Evolutionary conservation across 2,888 invertebrate species (phyloP).

Genomic region (Cistogaster globosa): DNA sequence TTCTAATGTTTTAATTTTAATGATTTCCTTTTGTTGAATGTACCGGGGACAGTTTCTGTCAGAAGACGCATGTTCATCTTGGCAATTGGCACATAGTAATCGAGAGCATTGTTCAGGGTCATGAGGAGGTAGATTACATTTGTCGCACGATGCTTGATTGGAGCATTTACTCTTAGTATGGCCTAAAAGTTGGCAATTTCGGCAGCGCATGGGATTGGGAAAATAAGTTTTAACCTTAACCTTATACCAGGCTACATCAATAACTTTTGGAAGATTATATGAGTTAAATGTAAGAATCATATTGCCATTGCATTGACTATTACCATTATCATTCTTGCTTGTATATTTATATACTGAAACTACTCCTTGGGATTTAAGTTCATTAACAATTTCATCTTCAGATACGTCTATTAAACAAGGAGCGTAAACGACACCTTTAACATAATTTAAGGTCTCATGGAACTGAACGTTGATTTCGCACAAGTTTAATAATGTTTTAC

Average conservation of each 20-base stretch:
- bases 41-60: no score
- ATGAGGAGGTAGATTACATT: no score
- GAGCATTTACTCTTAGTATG: slow-evolving; percentile 45
- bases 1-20: no score
- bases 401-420: slow-evolving; percentile 22
- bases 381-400: slow-evolving; percentile 25
- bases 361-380: slow-evolving; percentile 25
- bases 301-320: background rate
- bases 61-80: no score
- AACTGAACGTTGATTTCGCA: background rate
- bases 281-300: slow-evolving; percentile 2
- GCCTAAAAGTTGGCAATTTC: slow-evolving; percentile 47
- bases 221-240: slow-evolving; percentile 23
- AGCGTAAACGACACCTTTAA: slow-evolving; percentile 21
- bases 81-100: no score
- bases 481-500: background rate
- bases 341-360: slow-evolving; percentile 27
- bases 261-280: slow-evolving; percentile 7
- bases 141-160: background rate
- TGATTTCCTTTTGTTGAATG: no score
- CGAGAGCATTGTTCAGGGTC: no score
- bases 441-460: slow-evolving; percentile 19
- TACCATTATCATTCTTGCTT: background rate
- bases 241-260: slow-evolving; percentile 19
- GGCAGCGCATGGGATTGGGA: slow-evolving; percentile 40